Conservation (phyloP, 2,113 vertebrate genomes). For the Notarius lentiginosus region DNA sequence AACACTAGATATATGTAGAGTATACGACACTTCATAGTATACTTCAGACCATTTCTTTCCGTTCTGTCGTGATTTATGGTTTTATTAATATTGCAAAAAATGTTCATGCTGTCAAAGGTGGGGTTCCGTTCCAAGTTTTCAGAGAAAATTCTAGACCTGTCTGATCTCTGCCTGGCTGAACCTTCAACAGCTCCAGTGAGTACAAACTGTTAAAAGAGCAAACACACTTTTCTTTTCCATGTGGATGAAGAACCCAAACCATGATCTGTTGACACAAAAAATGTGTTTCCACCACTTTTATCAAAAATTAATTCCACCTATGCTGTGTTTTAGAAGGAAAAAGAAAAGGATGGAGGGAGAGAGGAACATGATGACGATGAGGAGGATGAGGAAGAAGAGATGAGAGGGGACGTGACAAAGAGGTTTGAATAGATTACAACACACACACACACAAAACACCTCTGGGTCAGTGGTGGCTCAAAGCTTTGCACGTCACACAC, state of each 20-base stretch:
- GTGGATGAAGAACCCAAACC: too few species aligned
- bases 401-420: not conserved
- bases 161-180: constrained; percentile 59
- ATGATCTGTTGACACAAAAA: not conserved
- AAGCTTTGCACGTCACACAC: not conserved
- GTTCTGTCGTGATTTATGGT: not conserved
- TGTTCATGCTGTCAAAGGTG: constrained; percentile 12
- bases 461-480: too few species aligned
- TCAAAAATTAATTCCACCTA: not conserved
- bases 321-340: not conserved
- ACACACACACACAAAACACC: not conserved
- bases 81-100: not conserved
- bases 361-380: not conserved
- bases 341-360: not conserved
- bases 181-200: constrained; percentile 58
- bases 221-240: not conserved
- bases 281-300: not conserved
- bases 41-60: not conserved
- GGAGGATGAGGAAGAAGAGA: constrained; percentile 10
- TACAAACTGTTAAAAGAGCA: not conserved
- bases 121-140: constrained; percentile 55
- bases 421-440: constrained; percentile 1
- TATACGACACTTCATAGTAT: not conserved
- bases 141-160: constrained; percentile 64
- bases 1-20: not conserved